Percentiles rank a stretch among this genome's conserved stretches.
These are phyloP conservation scores for Conomelus anceps DNA, from an alignment of 2,888 invertebrate genomes.

Conservation along the genomic window DNA sequence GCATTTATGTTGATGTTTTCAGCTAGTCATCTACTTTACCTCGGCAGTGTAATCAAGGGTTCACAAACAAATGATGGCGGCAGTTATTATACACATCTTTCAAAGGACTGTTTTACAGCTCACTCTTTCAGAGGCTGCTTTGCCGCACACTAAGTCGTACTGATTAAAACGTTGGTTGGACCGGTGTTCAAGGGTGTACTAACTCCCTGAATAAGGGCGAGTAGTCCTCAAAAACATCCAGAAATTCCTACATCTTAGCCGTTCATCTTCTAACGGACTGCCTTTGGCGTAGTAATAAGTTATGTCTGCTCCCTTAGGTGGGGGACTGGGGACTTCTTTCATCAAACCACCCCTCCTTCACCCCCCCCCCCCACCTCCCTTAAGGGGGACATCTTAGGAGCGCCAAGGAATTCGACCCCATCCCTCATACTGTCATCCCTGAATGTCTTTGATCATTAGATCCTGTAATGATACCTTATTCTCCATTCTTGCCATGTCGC, in stretches of 20 bases:
- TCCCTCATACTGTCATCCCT: neutral
- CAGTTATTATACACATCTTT: neutral
- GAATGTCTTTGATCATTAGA: neutral
- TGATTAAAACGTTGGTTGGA: neutral
- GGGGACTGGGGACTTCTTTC: neutral
- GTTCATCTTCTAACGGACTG: neutral
- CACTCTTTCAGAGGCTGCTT: no score
- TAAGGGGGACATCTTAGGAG: neutral
- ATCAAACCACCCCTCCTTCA: neutral
- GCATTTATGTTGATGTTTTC: neutral
- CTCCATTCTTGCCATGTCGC: neutral
- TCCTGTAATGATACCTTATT: neutral
- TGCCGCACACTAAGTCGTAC: neutral
- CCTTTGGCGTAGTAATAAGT: neutral
- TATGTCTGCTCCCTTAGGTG: neutral
- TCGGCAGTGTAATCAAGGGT: neutral
- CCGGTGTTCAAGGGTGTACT: neutral
- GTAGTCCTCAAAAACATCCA: neutral
- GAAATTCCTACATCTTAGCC: neutral
- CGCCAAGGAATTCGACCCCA: neutral
- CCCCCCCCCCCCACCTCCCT: neutral
- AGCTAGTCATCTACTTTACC: neutral
- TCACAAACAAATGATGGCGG: neutral
- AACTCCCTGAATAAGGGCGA: neutral
- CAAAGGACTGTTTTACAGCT: neutral